Conservation (phyloP, 2,113 vertebrate species). For the Physeter macrocephalus region DNA sequence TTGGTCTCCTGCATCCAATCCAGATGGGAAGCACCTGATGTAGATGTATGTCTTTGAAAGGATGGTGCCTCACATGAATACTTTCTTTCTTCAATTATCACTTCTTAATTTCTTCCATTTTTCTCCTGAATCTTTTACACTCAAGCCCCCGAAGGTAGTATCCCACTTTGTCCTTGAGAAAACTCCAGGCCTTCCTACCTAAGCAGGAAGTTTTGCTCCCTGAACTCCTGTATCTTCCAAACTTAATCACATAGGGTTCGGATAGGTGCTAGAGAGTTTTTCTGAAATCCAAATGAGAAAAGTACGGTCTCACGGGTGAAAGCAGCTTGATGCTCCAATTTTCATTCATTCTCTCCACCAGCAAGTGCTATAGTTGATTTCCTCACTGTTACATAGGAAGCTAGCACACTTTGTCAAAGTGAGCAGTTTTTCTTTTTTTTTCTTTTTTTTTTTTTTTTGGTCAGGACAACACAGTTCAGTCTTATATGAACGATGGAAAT, state of each 20-base stretch:
- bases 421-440: background rate
- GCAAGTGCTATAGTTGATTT: background rate
- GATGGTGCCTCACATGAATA: background rate
- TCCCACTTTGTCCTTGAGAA: background rate
- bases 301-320: accelerated
- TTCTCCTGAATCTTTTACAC: background rate
- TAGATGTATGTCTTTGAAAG: background rate
- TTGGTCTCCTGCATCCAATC: background rate
- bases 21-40: background rate
- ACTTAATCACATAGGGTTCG: background rate
- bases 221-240: background rate
- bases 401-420: too few relatives aligned
- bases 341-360: too few relatives aligned
- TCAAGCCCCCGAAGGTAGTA: background rate
- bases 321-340: accelerated
- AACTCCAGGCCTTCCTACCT: background rate
- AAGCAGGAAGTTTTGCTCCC: background rate
- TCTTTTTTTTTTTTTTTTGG: background rate
- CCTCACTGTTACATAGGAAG: background rate
- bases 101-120: background rate
- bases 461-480: background rate
- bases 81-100: background rate
- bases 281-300: background rate
- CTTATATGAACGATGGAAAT: background rate
- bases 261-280: background rate